Evolutionary conservation across 2,797 vertebrate genomes (phyloP).

Genomic region (Phataginus tricuspis): DNA sequence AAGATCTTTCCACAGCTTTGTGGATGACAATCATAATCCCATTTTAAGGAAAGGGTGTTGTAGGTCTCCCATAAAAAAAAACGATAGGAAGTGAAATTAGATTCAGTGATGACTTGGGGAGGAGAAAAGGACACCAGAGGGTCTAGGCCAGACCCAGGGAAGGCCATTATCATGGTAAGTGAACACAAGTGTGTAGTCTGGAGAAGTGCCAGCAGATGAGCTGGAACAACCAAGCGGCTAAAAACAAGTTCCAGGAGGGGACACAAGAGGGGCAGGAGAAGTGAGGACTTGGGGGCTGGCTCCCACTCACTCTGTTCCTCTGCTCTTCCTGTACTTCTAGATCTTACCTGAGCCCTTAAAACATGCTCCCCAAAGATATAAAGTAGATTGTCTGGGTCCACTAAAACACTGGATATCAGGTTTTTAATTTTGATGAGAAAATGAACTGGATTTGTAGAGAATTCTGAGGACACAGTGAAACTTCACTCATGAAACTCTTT

Average conservation of each 20-base stretch:
- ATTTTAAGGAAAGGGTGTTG: neutral
- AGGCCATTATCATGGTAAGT: neutral
- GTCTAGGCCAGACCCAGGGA: neutral
- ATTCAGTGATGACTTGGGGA: neutral
- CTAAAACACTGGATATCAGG: neutral
- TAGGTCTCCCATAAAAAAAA: neutral
- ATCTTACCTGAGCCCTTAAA: neutral
- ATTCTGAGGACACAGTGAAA: neutral
- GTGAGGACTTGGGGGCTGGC: neutral
- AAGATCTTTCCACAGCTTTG: neutral
- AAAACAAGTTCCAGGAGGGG: neutral
- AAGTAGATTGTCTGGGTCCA: neutral
- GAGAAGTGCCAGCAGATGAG: neutral
- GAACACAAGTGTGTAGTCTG: too few species aligned
- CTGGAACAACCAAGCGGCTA: too few species aligned
- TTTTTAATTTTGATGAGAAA: constrained; percentile 43
- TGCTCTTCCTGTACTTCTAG: neutral
- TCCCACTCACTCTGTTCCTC: neutral
- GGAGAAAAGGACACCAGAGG: neutral
- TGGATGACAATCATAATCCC: neutral
- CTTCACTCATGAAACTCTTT: neutral
- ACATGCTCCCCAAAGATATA: neutral
- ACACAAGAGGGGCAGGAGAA: neutral
- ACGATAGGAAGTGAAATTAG: neutral
- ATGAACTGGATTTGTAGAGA: neutral